Conservation (phyloP, 2,797 vertebrate genomes). For the Coreius guichenoti region DNA sequence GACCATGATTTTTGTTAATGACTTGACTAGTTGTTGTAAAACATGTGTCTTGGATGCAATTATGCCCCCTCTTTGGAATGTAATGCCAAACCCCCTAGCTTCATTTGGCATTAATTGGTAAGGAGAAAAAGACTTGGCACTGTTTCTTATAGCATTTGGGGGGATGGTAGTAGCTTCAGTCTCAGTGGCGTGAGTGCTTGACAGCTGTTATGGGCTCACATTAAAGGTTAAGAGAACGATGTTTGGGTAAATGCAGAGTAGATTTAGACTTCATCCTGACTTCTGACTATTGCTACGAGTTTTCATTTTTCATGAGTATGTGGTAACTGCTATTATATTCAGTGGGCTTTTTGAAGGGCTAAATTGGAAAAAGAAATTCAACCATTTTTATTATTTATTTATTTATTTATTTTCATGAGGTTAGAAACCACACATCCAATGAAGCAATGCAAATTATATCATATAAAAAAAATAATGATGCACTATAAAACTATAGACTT, state of each 20-base stretch:
- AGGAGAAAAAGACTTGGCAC: background rate
- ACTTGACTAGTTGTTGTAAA: background rate
- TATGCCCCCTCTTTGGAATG: background rate
- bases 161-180: constrained; percentile 6
- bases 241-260: background rate
- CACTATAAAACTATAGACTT: too few relatives aligned
- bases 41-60: background rate
- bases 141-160: background rate
- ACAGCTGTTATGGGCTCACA: background rate
- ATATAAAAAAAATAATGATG: background rate
- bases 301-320: background rate
- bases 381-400: background rate
- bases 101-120: background rate
- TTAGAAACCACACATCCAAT: background rate
- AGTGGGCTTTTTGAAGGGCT: background rate
- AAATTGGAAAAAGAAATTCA: background rate
- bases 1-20: background rate
- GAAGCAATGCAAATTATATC: background rate
- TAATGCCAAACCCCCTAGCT: background rate
- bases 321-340: background rate
- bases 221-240: background rate
- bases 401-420: background rate
- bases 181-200: background rate
- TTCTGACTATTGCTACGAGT: background rate
- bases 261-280: background rate